phyloP scores from a whole-genome alignment of 2,113 vertebrate genomes.

The Vimba vimba region DNA sequence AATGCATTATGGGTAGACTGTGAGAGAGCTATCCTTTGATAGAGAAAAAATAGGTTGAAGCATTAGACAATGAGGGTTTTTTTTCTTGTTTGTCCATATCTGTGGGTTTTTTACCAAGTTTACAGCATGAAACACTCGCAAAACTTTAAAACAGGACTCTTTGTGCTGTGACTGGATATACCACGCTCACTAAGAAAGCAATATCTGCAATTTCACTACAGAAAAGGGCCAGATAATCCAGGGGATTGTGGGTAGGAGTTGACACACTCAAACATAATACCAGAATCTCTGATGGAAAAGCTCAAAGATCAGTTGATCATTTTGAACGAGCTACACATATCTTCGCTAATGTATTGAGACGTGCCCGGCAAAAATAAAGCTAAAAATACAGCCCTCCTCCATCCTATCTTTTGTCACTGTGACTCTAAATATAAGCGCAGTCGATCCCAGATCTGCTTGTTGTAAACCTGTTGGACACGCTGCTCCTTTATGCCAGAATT shows the following conservation, averaged over 20 bases:
- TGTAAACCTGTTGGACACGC: conserved; percentile 26
- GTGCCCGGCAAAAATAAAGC: background rate
- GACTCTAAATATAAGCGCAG: conserved; percentile 16
- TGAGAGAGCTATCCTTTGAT: background rate
- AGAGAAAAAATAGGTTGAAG: background rate
- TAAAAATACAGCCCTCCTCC: background rate
- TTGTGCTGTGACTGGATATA: background rate
- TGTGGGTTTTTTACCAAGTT: background rate
- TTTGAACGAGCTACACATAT: background rate
- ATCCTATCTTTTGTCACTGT: conserved; percentile 1
- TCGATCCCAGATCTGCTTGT: conserved; percentile 4
- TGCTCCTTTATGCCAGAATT: background rate
- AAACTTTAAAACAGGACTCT: background rate
- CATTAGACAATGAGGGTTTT: background rate
- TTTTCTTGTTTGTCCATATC: conserved; percentile 2
- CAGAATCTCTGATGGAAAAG: background rate
- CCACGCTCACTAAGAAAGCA: background rate
- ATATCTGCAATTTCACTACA: background rate
- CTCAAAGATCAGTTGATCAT: background rate
- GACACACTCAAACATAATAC: background rate
- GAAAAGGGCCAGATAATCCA: background rate
- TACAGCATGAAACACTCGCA: background rate
- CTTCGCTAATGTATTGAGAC: background rate
- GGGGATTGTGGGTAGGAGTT: background rate
- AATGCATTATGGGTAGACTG: background rate